Conservation (phyloP, 2,888 invertebrate species). For the Boloria selene region DNA sequence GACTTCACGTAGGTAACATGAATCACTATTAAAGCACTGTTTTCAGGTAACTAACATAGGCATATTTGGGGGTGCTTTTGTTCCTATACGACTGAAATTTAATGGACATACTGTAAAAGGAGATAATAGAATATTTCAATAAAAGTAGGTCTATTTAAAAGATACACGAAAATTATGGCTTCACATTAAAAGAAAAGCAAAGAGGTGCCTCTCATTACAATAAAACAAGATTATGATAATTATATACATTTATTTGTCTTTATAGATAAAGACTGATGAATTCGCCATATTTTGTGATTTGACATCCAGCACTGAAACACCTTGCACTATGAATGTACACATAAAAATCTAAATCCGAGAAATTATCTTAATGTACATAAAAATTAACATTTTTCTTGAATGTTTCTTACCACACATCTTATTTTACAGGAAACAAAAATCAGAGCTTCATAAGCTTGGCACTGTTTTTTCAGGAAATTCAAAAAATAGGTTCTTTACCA, state of each 20-base stretch:
- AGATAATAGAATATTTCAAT: no score
- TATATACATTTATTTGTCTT: conserved; percentile 51
- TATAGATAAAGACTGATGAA: conserved; percentile 42
- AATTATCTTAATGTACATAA: conserved; percentile 18
- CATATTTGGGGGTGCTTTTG: no score
- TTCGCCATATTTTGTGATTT: conserved; percentile 28
- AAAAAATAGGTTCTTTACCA: not conserved
- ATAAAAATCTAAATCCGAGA: conserved; percentile 18
- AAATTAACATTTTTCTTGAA: conserved; percentile 22
- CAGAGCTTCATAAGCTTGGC: conserved; percentile 10
- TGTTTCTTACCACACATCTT: conserved; percentile 4
- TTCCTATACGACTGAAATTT: no score
- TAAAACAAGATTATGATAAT: conserved; percentile 17
- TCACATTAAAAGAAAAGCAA: no score
- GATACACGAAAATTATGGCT: no score
- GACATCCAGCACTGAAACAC: conserved; percentile 18
- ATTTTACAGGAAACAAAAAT: not conserved
- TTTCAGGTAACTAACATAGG: no score
- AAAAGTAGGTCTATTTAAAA: no score
- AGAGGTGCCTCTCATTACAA: not conserved
- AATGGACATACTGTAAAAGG: no score
- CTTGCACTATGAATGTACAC: conserved; percentile 8
- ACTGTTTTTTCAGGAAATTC: not conserved
- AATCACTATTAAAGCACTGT: no score
- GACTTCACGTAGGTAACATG: no score